These are phyloP conservation scores for Brachionus koreanus DNA, from an alignment of 1,140 invertebrate species.

Conservation along the genomic window DNA sequence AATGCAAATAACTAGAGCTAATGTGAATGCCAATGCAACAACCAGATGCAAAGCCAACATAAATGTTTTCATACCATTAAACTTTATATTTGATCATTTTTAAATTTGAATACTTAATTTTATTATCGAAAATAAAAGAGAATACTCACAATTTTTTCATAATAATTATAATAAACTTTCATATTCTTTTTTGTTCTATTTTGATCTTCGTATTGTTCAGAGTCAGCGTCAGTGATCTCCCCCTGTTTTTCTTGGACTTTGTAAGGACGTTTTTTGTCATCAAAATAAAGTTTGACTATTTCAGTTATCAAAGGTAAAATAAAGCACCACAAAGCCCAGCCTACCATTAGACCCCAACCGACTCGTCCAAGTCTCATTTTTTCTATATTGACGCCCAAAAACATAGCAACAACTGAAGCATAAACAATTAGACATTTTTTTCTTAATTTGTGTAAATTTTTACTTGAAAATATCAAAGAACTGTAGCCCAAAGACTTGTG, in stretches of 20 bases:
- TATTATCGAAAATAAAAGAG: background rate
- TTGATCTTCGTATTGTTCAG: background rate
- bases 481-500: background rate
- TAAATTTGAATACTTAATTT: background rate
- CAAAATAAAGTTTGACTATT: background rate
- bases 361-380: background rate
- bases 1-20: slow-evolving; percentile 23
- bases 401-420: slow-evolving; percentile 30
- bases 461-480: slow-evolving; percentile 33
- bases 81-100: background rate
- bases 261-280: background rate
- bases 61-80: background rate
- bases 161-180: background rate
- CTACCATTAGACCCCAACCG: slow-evolving; percentile 29
- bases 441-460: background rate
- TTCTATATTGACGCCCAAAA: background rate
- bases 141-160: background rate
- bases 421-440: background rate
- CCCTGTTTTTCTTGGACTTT: background rate
- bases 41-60: background rate
- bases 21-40: slow-evolving; percentile 11
- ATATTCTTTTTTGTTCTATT: background rate
- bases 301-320: background rate
- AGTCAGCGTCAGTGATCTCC: background rate
- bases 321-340: slow-evolving; percentile 35